Conservation (phyloP, 2,113 vertebrate species). For the Ptyas mucosa region DNA sequence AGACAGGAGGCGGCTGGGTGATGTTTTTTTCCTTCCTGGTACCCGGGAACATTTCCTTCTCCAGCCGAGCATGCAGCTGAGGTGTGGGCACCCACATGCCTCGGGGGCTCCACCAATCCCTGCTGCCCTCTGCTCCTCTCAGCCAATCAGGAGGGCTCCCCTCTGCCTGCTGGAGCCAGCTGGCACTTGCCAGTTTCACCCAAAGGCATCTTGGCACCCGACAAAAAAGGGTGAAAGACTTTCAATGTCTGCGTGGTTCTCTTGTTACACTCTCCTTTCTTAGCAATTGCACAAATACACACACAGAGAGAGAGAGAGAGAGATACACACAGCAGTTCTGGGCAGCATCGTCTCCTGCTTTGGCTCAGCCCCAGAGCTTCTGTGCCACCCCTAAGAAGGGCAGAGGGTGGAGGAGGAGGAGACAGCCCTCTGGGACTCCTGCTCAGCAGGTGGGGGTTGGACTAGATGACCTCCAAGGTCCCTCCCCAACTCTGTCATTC, state of each 20-base stretch:
- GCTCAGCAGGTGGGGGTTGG: neutral
- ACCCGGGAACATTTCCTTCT: neutral
- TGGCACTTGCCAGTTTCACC: neutral
- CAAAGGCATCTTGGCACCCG: too few species aligned
- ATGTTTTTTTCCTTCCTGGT: neutral
- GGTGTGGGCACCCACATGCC: neutral
- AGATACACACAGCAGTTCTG: neutral
- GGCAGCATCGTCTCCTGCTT: neutral
- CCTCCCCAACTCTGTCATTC: neutral
- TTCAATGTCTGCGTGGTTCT: neutral
- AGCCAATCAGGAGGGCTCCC: slow-evolving; percentile 1
- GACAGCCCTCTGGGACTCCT: neutral
- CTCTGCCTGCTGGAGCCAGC: neutral
- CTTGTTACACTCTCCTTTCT: neutral
- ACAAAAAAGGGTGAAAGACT: neutral
- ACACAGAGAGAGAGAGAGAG: too few species aligned
- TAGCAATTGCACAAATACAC: neutral
- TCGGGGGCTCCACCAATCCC: neutral
- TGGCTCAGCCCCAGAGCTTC: neutral
- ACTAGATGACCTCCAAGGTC: too few species aligned
- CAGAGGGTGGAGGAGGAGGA: neutral
- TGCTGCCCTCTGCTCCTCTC: neutral
- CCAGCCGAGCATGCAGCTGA: neutral
- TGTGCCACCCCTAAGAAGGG: neutral
- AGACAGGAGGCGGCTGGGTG: neutral